A percentile compares a stretch with the other conserved stretches of the same genome.
Conservation (phyloP, 2,113 vertebrate species). For the Glaucomys volans region DNA sequence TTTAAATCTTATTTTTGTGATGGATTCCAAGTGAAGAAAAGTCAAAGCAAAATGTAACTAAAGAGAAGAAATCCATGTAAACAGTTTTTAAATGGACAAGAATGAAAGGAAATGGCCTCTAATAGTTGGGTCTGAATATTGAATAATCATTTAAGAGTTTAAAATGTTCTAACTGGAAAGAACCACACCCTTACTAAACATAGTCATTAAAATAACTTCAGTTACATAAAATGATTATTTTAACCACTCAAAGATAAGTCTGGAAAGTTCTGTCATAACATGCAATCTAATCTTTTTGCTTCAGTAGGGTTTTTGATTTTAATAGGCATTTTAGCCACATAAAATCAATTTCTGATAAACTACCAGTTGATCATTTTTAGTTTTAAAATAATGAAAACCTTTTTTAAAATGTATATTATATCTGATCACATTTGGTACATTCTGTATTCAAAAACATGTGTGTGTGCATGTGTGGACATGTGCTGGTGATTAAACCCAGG, state of each 20-base stretch:
- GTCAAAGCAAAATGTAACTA: slow-evolving; percentile 21
- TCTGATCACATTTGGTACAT: not conserved
- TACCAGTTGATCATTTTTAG: not conserved
- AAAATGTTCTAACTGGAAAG: slow-evolving; percentile 58
- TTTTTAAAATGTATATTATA: slow-evolving; percentile 12
- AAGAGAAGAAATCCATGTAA: slow-evolving; percentile 52
- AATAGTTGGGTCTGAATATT: slow-evolving; percentile 21
- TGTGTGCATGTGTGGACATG: not conserved
- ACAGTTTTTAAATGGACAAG: slow-evolving; percentile 48
- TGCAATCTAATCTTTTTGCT: slow-evolving; percentile 2
- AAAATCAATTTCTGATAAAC: slow-evolving; percentile 3
- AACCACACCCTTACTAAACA: slow-evolving; percentile 52
- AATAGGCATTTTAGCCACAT: slow-evolving; percentile 39
- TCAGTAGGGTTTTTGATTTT: not conserved
- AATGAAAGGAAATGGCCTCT: slow-evolving; percentile 55
- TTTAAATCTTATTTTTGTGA: slow-evolving; percentile 42
- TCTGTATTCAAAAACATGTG: not conserved
- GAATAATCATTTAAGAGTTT: slow-evolving; percentile 56
- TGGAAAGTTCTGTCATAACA: slow-evolving; percentile 36
- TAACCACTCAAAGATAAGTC: slow-evolving; percentile 20
- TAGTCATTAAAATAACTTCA: slow-evolving; percentile 56
- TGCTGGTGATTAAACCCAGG: not conserved
- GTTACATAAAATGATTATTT: slow-evolving; percentile 57
- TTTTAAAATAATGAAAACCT: not conserved
- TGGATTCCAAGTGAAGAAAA: slow-evolving; percentile 56